Percentiles rank a stretch among this genome's conserved stretches.
These are phyloP conservation scores for Leucophenga maculata DNA, from an alignment of 2,888 invertebrate genomes.

Conservation along the genomic window DNA sequence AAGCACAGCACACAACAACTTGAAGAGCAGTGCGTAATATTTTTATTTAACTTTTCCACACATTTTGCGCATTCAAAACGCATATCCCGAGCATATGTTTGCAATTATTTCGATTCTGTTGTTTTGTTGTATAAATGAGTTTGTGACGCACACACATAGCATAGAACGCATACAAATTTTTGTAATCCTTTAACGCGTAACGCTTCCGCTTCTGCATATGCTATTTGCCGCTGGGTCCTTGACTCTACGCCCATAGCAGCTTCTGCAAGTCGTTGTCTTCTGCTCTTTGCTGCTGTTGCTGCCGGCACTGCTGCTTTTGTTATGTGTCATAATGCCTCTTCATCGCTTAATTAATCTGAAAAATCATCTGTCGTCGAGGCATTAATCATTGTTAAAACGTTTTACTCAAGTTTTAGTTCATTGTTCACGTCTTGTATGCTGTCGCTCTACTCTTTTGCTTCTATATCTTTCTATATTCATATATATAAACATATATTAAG, in stretches of 20 bases:
- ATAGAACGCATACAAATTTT: conserved; percentile 52
- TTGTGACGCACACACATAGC: conserved; percentile 8
- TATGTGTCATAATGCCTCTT: conserved; percentile 60
- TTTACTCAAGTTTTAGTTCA: conserved; percentile 59
- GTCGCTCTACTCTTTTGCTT: too few species aligned
- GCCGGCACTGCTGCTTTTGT: conserved; percentile 34
- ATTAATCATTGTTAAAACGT: conserved; percentile 66
- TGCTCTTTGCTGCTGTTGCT: too few species aligned
- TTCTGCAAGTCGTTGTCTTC: conserved; percentile 20
- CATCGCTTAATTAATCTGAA: conserved; percentile 68
- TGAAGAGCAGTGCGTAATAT: too few species aligned
- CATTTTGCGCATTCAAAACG: conserved; percentile 48
- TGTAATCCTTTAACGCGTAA: conserved; percentile 61
- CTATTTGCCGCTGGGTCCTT: conserved; percentile 35
- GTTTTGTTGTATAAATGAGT: neutral
- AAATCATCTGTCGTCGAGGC: conserved; percentile 64
- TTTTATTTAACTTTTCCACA: too few species aligned
- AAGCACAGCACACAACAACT: too few species aligned
- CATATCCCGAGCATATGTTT: conserved; percentile 50
- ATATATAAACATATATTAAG: conserved; percentile 29
- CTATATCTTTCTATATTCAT: too few species aligned
- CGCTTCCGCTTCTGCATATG: conserved; percentile 47
- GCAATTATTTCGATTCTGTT: conserved; percentile 43
- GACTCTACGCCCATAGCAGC: neutral
- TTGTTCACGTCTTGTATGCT: conserved; percentile 40